Percentiles rank a stretch among this genome's conserved stretches.
phyloP scores from a whole-genome alignment of 1,140 invertebrate genomes.

The Saccostrea cuccullata region DNA sequence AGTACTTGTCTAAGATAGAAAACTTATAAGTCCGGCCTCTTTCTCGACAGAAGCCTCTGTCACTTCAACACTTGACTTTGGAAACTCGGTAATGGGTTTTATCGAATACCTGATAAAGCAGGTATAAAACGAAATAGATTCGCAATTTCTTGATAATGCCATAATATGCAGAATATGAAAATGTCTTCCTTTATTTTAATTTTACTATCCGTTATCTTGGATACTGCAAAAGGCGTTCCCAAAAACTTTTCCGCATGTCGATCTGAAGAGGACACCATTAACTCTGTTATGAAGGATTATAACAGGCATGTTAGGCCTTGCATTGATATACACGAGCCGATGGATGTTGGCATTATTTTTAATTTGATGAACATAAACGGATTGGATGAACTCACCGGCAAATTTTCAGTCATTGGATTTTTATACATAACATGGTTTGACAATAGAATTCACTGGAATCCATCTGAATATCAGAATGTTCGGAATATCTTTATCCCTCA shows the following conservation, averaged over 20 bases:
- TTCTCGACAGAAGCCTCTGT: neutral
- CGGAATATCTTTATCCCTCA: conserved; percentile 41
- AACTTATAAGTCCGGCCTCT: neutral
- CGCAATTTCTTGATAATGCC: neutral
- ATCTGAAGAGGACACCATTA: neutral
- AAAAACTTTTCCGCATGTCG: neutral
- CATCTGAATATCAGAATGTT: neutral
- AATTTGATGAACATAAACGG: conserved; percentile 43
- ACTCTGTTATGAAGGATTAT: neutral
- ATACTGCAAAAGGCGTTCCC: neutral
- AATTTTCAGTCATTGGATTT: conserved; percentile 51
- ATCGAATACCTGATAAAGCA: neutral
- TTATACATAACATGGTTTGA: conserved; percentile 55
- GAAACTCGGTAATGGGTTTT: neutral
- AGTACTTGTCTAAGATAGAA: neutral
- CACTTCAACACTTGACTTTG: neutral
- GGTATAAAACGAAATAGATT: neutral
- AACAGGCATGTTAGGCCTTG: neutral
- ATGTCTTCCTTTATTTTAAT: neutral
- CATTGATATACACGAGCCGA: neutral
- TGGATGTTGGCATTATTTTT: neutral
- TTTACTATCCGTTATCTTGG: neutral
- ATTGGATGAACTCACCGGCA: conserved; percentile 57
- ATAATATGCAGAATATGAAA: neutral
- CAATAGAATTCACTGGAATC: neutral